These are phyloP conservation scores for Panagrolaimus sp. DNA, from an alignment of 1,140 invertebrate genomes.

Conservation along the genomic window DNA sequence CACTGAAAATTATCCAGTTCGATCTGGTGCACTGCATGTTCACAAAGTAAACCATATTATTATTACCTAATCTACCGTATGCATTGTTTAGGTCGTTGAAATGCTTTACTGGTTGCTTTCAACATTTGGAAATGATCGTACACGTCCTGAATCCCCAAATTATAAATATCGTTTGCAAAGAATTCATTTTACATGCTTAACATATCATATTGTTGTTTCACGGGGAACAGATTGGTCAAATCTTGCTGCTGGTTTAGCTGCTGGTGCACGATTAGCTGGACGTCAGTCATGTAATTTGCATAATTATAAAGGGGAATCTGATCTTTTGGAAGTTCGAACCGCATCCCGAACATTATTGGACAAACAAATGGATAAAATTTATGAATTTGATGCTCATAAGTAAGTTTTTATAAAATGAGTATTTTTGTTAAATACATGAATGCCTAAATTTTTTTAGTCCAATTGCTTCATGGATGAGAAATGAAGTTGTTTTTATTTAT, in stretches of 20 bases:
- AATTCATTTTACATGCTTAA: conserved; percentile 64
- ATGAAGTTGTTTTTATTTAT: conserved; percentile 61
- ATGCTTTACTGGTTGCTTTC: conserved; percentile 62
- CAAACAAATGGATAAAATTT: conserved; percentile 60
- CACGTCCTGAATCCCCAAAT: conserved; percentile 52
- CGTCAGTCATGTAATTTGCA: conserved; percentile 61
- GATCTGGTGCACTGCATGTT: conserved; percentile 50
- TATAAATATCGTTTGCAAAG: conserved; percentile 60
- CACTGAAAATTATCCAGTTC: conserved; percentile 49
- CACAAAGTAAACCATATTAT: conserved; percentile 33
- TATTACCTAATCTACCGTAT: too few relatives aligned
- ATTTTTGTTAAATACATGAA: background rate
- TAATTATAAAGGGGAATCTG: conserved; percentile 43
- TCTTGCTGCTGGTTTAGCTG: conserved; percentile 60
- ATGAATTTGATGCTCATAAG: conserved; percentile 59
- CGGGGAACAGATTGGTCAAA: conserved; percentile 61
- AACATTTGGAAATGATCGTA: conserved; percentile 59
- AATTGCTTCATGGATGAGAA: conserved; percentile 60
- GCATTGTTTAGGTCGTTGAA: conserved; percentile 57
- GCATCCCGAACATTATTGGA: conserved; percentile 47
- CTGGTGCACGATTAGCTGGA: conserved; percentile 61
- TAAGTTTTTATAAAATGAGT: conserved; percentile 51
- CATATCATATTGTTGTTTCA: conserved; percentile 62
- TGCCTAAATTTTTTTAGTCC: conserved; percentile 47
- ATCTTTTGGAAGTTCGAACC: conserved; percentile 48